These are phyloP conservation scores for Sturmia bella DNA, from an alignment of 2,888 invertebrate genomes.

Conservation along the genomic window DNA sequence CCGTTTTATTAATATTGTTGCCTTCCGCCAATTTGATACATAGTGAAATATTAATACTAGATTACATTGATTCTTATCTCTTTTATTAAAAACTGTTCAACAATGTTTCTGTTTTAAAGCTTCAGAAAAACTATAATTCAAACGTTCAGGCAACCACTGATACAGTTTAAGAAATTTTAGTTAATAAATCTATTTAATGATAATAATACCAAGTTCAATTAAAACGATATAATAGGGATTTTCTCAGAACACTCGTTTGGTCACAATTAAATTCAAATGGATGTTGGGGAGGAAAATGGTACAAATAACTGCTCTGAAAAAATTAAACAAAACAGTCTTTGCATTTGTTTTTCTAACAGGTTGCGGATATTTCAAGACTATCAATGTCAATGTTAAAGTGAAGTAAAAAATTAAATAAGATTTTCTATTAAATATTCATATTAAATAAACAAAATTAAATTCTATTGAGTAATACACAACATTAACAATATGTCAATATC, in stretches of 20 bases:
- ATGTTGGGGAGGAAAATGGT: slow-evolving; percentile 25
- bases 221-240: too few relatives aligned
- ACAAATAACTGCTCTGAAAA: slow-evolving; percentile 9
- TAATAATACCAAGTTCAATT: too few relatives aligned
- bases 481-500: slow-evolving; percentile 63
- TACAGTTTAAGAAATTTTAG: too few relatives aligned
- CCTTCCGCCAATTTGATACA: too few relatives aligned
- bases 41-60: too few relatives aligned
- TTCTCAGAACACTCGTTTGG: slow-evolving; percentile 10
- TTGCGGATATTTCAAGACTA: slow-evolving; percentile 52
- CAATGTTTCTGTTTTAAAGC: too few relatives aligned
- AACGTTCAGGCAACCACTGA: too few relatives aligned
- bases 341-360: slow-evolving; percentile 13
- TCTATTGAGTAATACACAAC: slow-evolving; percentile 36
- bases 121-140: too few relatives aligned
- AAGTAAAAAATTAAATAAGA: background rate
- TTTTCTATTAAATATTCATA: background rate
- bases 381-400: slow-evolving; percentile 61
- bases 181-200: too few relatives aligned
- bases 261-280: slow-evolving; percentile 26
- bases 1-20: too few relatives aligned
- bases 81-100: too few relatives aligned
- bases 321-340: background rate
- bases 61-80: too few relatives aligned
- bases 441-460: slow-evolving; percentile 35